A percentile compares a stretch with the other conserved stretches of the same genome.
These are phyloP conservation scores for Hydractinia symbiolongicarpus DNA, from an alignment of 30 jellyfish, hydroid and myxozoan species.

Conservation along the genomic window DNA sequence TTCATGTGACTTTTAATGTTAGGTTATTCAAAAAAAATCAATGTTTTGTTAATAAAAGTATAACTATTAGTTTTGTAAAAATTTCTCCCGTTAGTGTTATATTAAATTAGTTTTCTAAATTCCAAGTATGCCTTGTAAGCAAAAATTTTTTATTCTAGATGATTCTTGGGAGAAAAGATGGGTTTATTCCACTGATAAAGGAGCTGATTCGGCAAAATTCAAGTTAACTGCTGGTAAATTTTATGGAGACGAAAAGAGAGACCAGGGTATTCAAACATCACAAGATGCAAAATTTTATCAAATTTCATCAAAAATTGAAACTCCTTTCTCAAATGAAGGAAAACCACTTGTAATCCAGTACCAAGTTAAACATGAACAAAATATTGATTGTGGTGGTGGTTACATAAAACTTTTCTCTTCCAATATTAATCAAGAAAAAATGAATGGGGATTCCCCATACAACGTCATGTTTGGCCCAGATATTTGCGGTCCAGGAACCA, in stretches of 20 bases:
- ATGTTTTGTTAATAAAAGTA: background rate
- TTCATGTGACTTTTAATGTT: background rate
- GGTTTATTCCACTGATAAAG: slow-evolving; percentile 81
- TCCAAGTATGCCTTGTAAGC: no score
- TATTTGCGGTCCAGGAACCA: slow-evolving; percentile 98
- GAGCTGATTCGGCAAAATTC: slow-evolving; percentile 91
- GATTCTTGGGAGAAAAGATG: slow-evolving; percentile 95
- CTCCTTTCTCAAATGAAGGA: slow-evolving; percentile 81
- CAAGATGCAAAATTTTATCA: slow-evolving; percentile 96
- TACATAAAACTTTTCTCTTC: slow-evolving; percentile 93
- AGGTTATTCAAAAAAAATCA: background rate
- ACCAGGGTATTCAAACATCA: slow-evolving; percentile 85
- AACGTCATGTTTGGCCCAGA: slow-evolving; percentile 98
- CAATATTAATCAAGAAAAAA: slow-evolving; percentile 63
- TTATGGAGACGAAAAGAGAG: slow-evolving; percentile 87
- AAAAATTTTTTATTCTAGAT: slow-evolving; percentile 40
- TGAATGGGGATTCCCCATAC: slow-evolving; percentile 95
- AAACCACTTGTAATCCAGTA: slow-evolving; percentile 73
- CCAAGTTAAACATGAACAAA: slow-evolving; percentile 86
- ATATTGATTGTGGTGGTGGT: slow-evolving; percentile 99
- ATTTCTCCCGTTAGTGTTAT: background rate
- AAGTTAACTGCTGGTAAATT: slow-evolving; percentile 86
- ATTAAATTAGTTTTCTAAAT: background rate
- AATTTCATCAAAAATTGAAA: slow-evolving; percentile 61
- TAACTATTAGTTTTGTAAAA: background rate